Base-by-base conservation (phyloP, 2,888 invertebrate genomes). In the Spialia ferax region DNA sequence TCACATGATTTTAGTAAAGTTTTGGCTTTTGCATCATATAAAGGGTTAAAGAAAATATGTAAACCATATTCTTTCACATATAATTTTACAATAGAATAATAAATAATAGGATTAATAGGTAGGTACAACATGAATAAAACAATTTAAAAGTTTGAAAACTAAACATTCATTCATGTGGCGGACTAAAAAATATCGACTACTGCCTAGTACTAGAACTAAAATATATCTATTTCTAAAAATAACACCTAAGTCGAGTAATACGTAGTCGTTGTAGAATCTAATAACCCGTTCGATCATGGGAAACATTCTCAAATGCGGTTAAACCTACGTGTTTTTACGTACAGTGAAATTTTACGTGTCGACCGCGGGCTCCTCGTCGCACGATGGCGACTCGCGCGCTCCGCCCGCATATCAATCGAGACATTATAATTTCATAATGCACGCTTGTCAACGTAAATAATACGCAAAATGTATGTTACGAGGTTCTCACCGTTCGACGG, bases 391-490 rank as follows among this genome's bases (percentile, higher is more conserved):
- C 79, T 80, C 81, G 78, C 79, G 73, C 56, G 71, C 79, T 76
- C 83, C 76, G 71, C 74, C 73, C 76, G 91, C 88, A 93, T 93
- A 84, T 84, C 89, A 93, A 93, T 85, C 81, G 81, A 74, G 71
- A 71, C 84, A 93, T 93, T 93, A 93, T 91, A 89, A 92, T 93
- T 90, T 93, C 92, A 93, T 93, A 93, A 91, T 83, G 88, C 91
- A 86, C 86, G 86, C 85, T 83, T 88, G 92, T 92, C 92, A 88
- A 85, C 89, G 85, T 91, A 91, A 91, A 92, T 93, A 93, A 93
- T 93, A 92, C 92, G 92, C 92, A 88, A 93, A 93, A 93, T 93
- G 93, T 93, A 93, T 93, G 93, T 92, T 92, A 91, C 89, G 89
- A 89, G 87, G 89, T 92, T 93, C 93, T 91, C 93, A 92, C 92